Evolutionary conservation across 2,113 vertebrate species (phyloP).

Genomic region (Psilopsiagon aymara): DNA sequence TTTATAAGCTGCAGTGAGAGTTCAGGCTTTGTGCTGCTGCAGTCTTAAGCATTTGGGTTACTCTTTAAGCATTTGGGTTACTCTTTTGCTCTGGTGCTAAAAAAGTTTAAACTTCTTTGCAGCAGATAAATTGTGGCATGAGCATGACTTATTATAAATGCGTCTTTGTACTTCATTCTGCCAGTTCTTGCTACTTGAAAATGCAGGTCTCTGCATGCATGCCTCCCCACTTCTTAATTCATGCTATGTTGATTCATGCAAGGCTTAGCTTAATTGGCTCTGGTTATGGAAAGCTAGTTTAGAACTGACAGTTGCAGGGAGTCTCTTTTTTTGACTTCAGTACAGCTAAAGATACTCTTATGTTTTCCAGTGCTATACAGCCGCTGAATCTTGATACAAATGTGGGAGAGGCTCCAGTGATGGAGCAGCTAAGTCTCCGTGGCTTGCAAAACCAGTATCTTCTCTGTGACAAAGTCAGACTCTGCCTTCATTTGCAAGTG

Average conservation of each 20-base stretch:
- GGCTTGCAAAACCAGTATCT: background rate
- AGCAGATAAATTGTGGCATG: background rate
- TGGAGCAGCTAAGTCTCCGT: background rate
- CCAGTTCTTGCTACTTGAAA: slow-evolving; percentile 6
- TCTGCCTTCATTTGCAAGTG: background rate
- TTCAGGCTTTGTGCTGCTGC: background rate
- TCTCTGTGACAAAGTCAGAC: fast-evolving
- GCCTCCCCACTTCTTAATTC: slow-evolving; percentile 1
- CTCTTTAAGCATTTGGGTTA: background rate
- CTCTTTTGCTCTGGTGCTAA: background rate
- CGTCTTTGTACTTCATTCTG: slow-evolving; percentile 31
- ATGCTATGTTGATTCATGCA: slow-evolving; percentile 38
- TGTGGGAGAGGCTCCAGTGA: background rate
- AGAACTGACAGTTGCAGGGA: background rate
- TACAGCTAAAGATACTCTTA: background rate
- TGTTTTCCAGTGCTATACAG: background rate
- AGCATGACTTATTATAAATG: background rate
- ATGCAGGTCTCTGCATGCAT: slow-evolving; percentile 59
- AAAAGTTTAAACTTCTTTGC: background rate
- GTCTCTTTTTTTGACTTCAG: background rate
- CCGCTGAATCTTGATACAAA: background rate
- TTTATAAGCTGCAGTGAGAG: background rate
- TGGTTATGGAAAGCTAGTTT: background rate
- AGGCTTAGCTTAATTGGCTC: slow-evolving; percentile 34
- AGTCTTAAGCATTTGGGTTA: background rate